Base-by-base conservation (phyloP, 2,797 vertebrate species). In the Danio jaintianensis region DNA sequence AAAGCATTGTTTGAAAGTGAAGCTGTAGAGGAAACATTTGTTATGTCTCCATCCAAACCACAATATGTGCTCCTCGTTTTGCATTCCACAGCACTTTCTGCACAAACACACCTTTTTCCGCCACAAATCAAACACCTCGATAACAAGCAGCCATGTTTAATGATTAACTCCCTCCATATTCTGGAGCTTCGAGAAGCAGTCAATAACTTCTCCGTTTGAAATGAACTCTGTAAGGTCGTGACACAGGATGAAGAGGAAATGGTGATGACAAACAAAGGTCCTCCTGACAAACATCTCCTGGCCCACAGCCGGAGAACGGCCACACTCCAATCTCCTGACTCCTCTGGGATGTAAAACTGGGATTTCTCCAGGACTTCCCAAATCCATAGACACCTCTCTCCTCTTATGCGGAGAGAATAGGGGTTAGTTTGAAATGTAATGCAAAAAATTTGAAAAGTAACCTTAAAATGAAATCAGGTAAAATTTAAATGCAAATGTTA, bases 261-360 rank as follows among this genome's bases (percentile, higher is more conserved):
- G 70, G 66, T 69, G 82, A 88, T 83, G 85, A 88, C 59, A 80
- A 81, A 76, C 63, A 75, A 87, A 85, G 66, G 55, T 47, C 45
- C 29, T n/a, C n/a, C n/a, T n/a, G n/a, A n/a, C 82, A 84, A 29
- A 29, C 84, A 10, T 82, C 84, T 71, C 77, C 67, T 78, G 81
- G 75, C 70, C 13, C 77, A 80, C 85, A 78, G 82, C 79, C 67
- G 72, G 69, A 5, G 38, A 72, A 82, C 29, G 85, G 87, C 85
- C 83, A 88, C 88, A 86, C 90, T 84, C 84, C 75, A 83, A 29
- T 80, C 86, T 82, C 87, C 87, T 56, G 53, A 72, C 58, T 75
- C 84, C 79, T 62, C 66, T 61, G 80, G 87, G 89, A 91, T 92
- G 93, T 92, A 89, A 29, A 29, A 91, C 87, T 88, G 84, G 69